phyloP scores from a whole-genome alignment of 2,113 vertebrate genomes.

The Anarrhichthys ocellatus region DNA sequence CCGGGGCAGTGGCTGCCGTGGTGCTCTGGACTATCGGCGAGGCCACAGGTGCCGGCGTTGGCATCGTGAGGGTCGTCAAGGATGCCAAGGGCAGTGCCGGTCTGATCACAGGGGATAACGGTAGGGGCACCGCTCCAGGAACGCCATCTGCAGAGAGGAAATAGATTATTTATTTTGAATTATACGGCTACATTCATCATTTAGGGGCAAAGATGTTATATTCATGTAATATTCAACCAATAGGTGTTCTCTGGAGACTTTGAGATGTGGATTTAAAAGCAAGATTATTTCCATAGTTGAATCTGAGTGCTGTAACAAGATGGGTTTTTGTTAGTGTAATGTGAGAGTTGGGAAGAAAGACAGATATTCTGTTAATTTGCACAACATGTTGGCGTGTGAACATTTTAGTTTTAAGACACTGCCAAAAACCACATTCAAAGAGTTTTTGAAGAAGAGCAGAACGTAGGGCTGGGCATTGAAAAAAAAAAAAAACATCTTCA shows the following conservation, averaged over 20 bases:
- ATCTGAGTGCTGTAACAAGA: neutral
- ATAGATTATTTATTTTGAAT: constrained; percentile 25
- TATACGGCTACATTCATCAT: neutral
- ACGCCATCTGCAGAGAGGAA: constrained; percentile 78
- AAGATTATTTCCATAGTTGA: neutral
- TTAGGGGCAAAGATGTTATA: constrained; percentile 18
- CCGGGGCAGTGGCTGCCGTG: constrained; percentile 75
- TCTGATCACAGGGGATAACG: constrained; percentile 73
- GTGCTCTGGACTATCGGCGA: constrained; percentile 73
- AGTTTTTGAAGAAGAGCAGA: neutral
- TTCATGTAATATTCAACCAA: constrained; percentile 14
- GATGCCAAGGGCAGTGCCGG: constrained; percentile 75
- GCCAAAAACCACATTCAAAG: neutral
- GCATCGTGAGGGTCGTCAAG: constrained; percentile 67
- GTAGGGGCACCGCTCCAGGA: constrained; percentile 74
- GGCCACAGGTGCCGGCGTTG: constrained; percentile 63
- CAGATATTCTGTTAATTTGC: neutral
- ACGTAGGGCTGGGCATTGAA: neutral
- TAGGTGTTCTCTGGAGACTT: constrained; percentile 27
- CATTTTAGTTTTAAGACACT: neutral
- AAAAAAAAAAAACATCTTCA: neutral
- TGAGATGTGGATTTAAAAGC: neutral
- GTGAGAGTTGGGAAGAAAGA: neutral
- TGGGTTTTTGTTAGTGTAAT: neutral
- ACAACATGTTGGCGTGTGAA: neutral